Percentiles rank a stretch among this genome's conserved stretches.
phyloP scores from a whole-genome alignment of 1,140 invertebrate genomes.

The Oryctes rhinoceros region DNA sequence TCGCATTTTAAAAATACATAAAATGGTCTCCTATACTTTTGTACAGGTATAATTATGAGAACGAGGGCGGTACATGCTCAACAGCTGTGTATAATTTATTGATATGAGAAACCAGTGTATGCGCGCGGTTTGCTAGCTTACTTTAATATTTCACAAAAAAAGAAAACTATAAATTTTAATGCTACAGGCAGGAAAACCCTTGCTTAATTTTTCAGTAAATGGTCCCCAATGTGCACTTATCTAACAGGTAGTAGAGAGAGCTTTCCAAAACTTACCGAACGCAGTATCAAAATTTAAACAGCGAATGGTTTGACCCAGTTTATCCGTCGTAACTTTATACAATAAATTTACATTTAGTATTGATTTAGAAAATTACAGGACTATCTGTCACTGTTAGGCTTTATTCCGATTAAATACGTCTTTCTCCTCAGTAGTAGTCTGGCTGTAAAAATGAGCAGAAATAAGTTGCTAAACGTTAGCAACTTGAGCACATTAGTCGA shows the following conservation, averaged over 20 bases:
- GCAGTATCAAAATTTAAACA: conserved; percentile 31
- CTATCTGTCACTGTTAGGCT: not conserved
- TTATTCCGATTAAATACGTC: not conserved
- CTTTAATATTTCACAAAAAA: conserved; percentile 33
- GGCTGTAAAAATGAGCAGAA: not conserved
- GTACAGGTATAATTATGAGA: not conserved
- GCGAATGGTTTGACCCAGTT: conserved; percentile 27
- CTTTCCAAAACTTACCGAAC: conserved; percentile 36
- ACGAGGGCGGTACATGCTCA: not conserved
- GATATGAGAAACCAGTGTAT: conserved; percentile 31
- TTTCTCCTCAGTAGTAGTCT: not conserved
- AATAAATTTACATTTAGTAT: conserved; percentile 22
- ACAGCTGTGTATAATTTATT: conserved; percentile 8
- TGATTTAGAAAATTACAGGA: conserved; percentile 24
- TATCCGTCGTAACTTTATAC: not conserved
- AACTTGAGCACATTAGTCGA: not conserved
- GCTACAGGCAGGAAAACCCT: conserved; percentile 21
- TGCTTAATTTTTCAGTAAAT: conserved; percentile 34
- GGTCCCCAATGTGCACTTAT: conserved; percentile 25
- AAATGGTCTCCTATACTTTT: not conserved
- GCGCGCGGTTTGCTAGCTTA: conserved; percentile 19
- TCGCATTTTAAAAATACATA: not conserved
- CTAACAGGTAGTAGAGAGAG: conserved; percentile 15
- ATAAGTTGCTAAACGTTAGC: not conserved
- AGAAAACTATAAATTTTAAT: conserved; percentile 33